phyloP scores from a whole-genome alignment of 2,888 invertebrate species.

The Fragum sueziense region DNA sequence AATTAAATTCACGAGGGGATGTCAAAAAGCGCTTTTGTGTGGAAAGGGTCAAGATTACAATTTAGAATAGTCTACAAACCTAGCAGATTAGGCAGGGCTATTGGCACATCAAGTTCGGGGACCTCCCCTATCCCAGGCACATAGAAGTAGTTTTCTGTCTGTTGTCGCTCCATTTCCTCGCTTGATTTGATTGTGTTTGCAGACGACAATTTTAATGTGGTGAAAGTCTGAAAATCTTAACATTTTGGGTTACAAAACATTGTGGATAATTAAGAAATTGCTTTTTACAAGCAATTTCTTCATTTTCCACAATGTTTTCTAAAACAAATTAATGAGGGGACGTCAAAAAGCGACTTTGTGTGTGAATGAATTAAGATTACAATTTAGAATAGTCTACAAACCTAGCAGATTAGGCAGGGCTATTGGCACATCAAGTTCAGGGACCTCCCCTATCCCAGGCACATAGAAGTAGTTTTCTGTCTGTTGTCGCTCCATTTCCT shows the following conservation, averaged over 20 bases:
- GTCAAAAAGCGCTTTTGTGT: neutral
- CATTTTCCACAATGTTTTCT: no score
- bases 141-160: conserved; percentile 84
- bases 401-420: conserved; percentile 94
- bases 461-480: conserved; percentile 85
- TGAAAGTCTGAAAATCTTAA: no score
- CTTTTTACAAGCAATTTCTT: no score
- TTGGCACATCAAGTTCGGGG: conserved; percentile 93
- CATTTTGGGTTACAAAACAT: no score
- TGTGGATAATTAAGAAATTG: no score
- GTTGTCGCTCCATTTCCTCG: conserved; percentile 75
- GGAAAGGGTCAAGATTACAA: no score
- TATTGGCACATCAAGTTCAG: conserved; percentile 92
- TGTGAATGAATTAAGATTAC: no score
- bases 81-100: conserved; percentile 93
- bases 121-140: conserved; percentile 89
- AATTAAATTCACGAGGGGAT: no score
- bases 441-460: conserved; percentile 89
- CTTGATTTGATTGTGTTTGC: conserved; percentile 83
- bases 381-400: no score
- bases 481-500: conserved; percentile 73
- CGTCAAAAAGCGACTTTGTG: no score
- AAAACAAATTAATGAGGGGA: no score
- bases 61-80: no score
- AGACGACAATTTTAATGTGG: neutral